Conservation (phyloP, 1,140 invertebrate species). For the Liolophura sinensis region DNA sequence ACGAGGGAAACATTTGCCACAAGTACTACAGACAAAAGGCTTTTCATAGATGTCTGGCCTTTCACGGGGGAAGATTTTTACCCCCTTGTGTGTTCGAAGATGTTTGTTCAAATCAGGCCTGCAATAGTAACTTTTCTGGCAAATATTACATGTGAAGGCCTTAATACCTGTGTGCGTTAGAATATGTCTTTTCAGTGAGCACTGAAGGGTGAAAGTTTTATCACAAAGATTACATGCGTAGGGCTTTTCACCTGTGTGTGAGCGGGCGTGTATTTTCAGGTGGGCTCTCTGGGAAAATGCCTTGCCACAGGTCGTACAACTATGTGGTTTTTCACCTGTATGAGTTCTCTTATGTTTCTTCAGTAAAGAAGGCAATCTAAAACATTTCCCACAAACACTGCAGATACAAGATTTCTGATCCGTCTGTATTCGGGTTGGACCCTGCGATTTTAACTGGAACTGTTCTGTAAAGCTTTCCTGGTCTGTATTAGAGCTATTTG, state of each 20-base stretch:
- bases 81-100: constrained; percentile 61
- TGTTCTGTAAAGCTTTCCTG: too few relatives aligned
- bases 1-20: constrained; percentile 83
- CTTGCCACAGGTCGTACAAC: constrained; percentile 24
- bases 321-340: constrained; percentile 16
- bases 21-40: constrained; percentile 85
- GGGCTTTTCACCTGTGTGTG: constrained; percentile 31
- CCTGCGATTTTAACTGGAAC: constrained; percentile 79
- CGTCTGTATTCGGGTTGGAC: constrained; percentile 79
- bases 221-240: constrained; percentile 67
- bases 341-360: constrained; percentile 19
- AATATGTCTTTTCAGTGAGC: constrained; percentile 80
- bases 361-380: constrained; percentile 63
- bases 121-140: constrained; percentile 62
- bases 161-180: constrained; percentile 82
- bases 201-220: constrained; percentile 83
- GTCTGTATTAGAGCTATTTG: too few relatives aligned
- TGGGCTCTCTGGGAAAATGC: constrained; percentile 13
- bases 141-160: constrained; percentile 69
- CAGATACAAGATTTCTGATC: constrained; percentile 85
- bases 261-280: constrained; percentile 21
- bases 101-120: constrained; percentile 70
- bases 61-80: too few relatives aligned
- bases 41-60: constrained; percentile 18
- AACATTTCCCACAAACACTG: constrained; percentile 69